Evolutionary conservation across 2,113 vertebrate genomes (phyloP), one percentile per base, ranked within the genome.

Genomic region (Anoura caudifer): DNA sequence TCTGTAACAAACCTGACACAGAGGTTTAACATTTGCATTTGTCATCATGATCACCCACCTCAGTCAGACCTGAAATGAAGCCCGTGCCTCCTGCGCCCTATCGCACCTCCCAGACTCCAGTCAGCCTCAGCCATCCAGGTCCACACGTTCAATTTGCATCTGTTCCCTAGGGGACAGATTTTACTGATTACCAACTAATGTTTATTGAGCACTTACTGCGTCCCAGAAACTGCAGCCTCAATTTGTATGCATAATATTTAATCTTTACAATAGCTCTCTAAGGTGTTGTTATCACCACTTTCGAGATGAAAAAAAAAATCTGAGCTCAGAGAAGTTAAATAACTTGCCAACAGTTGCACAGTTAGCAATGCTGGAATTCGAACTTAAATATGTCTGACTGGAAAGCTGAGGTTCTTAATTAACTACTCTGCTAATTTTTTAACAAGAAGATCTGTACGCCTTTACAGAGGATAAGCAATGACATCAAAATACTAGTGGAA

Each of bases 1-100:
- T 59, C 93, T 50, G 10, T 79, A 89, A 95, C 88, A 90, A 87
- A 85, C 61, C 82, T 38, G 43, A 95, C 84, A 70, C 75, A 59
- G 59, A 73, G 41, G 81, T 95, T 88, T 81, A 81, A 75, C 38
- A 72, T 59, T 76, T 87, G 38, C 36, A 73, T 59, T 77, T 96
- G 76, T 85, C 83, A 86, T 69, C 12, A 56, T 89, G 89, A 90
- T 43, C 47, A 16, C 65, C 50, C 10, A 45, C 41, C 59, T 65
- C 47, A 80, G 19, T 65, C 75, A 80, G 16, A n/a, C 73, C 45
- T 24, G 45, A 92, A 70, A 69, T n/a, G 69, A 28, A 69, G 36
- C 11, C 69, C 63, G 72, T 0, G 11, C 56, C 19, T 77, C 28
- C 41, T 52, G 63, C 10, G 28, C 75, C 50, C 31, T 11, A 3